phyloP scores from a whole-genome alignment of 2,797 vertebrate species.

The Mormyrus proboscirostris region DNA sequence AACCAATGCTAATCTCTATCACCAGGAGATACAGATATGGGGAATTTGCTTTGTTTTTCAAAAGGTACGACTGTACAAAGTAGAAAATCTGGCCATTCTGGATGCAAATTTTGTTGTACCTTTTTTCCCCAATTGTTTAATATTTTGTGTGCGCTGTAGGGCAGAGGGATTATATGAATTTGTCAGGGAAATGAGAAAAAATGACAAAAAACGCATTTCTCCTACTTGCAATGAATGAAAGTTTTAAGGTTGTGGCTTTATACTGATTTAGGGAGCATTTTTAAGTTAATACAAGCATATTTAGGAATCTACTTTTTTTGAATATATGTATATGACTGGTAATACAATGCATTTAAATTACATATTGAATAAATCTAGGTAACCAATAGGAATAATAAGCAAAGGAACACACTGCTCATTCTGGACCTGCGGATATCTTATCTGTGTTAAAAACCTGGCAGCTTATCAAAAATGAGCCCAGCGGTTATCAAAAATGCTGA shows the following conservation, averaged over 20 bases:
- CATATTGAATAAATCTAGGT: not conserved
- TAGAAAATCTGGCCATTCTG: not conserved
- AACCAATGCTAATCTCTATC: not conserved
- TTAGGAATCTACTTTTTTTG: not conserved
- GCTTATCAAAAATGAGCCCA: not conserved
- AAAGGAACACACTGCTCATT: not conserved
- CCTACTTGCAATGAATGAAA: not conserved
- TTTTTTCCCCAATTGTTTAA: not conserved
- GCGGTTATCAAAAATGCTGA: conserved; percentile 4
- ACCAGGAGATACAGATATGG: not conserved
- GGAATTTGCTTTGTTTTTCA: not conserved
- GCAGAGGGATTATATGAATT: conserved; percentile 7
- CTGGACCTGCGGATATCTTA: not conserved
- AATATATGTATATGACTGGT: not conserved
- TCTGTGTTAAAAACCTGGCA: not conserved
- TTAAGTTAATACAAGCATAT: not conserved
- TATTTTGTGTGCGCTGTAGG: not conserved
- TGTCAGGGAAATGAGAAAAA: not conserved
- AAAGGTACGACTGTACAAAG: not conserved
- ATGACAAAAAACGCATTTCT: not conserved
- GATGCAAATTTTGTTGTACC: conserved; percentile 2
- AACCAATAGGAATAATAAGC: not conserved
- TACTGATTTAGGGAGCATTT: not conserved
- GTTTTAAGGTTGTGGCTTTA: not conserved
- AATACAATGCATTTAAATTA: conserved; percentile 1